Conservation (phyloP, 2,888 invertebrate genomes). For the Pheosia gnoma region DNA sequence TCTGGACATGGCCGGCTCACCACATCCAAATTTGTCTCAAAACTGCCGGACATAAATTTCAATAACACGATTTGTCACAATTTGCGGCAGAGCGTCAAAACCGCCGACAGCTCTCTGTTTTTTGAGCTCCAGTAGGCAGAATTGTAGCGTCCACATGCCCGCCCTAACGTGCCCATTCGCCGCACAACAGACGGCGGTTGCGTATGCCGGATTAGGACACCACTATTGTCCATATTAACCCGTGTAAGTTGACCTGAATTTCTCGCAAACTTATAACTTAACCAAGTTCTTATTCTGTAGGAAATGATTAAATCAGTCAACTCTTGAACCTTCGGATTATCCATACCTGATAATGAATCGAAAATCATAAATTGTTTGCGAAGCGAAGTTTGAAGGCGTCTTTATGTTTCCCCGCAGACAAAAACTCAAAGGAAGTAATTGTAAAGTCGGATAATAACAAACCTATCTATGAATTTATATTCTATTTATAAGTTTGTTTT, state of each 20-base stretch:
- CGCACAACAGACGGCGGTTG: conserved; percentile 24
- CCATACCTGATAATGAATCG: too few relatives aligned
- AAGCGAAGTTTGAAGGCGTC: too few relatives aligned
- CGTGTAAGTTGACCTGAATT: conserved; percentile 24
- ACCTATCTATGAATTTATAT: too few relatives aligned
- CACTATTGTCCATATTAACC: conserved; percentile 42
- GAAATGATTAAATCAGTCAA: too few relatives aligned
- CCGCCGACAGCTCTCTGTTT: conserved; percentile 56
- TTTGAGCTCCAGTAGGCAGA: conserved; percentile 45
- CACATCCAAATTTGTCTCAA: conserved; percentile 77
- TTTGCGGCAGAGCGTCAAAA: conserved; percentile 63
- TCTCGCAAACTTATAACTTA: not conserved
- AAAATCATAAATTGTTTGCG: too few relatives aligned
- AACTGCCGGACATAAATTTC: conserved; percentile 79
- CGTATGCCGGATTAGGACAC: conserved; percentile 37
- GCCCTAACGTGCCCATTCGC: conserved; percentile 31
- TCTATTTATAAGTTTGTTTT: too few relatives aligned
- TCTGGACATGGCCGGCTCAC: conserved; percentile 63
- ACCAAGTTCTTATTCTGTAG: not conserved
- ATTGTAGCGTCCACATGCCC: conserved; percentile 35
- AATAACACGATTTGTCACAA: conserved; percentile 78
- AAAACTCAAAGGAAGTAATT: not conserved
- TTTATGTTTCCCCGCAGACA: too few relatives aligned
- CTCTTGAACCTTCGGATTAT: too few relatives aligned
- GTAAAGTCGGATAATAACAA: not conserved